Evolutionary conservation across 2,888 invertebrate species (phyloP), one percentile per base, ranked within the genome.

Genomic region (Prosopocoilus inquinatus): DNA sequence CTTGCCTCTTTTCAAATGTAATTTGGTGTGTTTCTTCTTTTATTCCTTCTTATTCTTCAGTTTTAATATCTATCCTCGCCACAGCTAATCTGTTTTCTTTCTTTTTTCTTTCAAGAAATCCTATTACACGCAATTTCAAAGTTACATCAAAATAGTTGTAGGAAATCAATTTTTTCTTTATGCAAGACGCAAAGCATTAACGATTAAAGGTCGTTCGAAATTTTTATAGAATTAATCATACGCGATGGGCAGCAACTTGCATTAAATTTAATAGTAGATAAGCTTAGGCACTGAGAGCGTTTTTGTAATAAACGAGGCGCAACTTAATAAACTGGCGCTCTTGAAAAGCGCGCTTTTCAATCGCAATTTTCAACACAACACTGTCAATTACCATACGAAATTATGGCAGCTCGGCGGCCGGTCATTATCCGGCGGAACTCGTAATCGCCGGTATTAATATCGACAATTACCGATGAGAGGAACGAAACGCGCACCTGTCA

Each of bases 361-460:
- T 39, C 33, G 46, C 55, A 55, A 55, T 55, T 55, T 55, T 55
- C 55, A 50, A 50, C 55, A 55, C 44, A 56, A 52, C 53, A 50
- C 44, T 47, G 44, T 57, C 62, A 61, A 66, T 66, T 66, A 65
- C 64, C 66, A 65, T 65, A 66, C 61, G 62, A 65, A 64, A 66
- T 62, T 64, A 64, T 66, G 62, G 62, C 59, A 63, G 63, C 59
- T 63, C 62, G 64, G 20, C 20, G 20, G 59, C 57, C 64, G 62
- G 65, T 65, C 59, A 65, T 65, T 65, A 65, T 52, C 54, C 53
- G 53, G 35, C 44, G 59, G 48, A 56, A 59, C 58, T 55, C 59
- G 58, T 56, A 49, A 50, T 60, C 61, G 61, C 58, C 55, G 55
- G 57, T 60, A 63, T 61, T 65, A 66, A 64, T 67, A 66, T 65